Evolutionary conservation across 2,797 vertebrate genomes (phyloP).

Genomic region (Moxostoma hubbsi): DNA sequence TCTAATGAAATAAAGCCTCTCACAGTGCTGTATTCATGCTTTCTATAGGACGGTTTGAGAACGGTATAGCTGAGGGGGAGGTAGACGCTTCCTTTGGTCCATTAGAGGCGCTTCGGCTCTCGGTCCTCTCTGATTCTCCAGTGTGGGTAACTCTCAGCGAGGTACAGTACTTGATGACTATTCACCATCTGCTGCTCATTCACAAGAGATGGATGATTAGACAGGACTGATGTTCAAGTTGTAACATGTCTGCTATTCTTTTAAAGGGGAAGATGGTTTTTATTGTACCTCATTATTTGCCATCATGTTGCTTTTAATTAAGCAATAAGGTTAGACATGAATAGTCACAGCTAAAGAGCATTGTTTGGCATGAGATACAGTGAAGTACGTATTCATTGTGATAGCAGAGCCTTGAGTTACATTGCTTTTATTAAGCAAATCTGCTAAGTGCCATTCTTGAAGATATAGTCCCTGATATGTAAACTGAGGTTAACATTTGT

Average conservation of each 20-base stretch:
- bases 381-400: no score
- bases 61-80: conserved; percentile 92
- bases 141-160: conserved; percentile 98
- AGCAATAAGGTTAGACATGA: no score
- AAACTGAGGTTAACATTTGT: no score
- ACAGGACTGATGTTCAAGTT: neutral
- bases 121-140: conserved; percentile 91
- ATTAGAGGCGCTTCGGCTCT: conserved; percentile 90
- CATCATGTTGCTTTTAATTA: no score
- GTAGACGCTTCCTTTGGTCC: conserved; percentile 93
- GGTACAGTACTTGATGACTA: conserved; percentile 71
- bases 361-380: no score
- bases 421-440: no score
- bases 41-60: conserved; percentile 86
- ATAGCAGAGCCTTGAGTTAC: no score
- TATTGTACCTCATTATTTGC: no score
- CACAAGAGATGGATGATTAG: neutral
- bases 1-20: neutral
- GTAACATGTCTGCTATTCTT: neutral
- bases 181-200: neutral
- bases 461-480: no score
- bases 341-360: no score
- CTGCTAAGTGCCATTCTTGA: no score
- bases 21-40: neutral
- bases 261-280: neutral